Conservation (phyloP, 2,113 vertebrate genomes). For the Lophotis ruficrista region DNA sequence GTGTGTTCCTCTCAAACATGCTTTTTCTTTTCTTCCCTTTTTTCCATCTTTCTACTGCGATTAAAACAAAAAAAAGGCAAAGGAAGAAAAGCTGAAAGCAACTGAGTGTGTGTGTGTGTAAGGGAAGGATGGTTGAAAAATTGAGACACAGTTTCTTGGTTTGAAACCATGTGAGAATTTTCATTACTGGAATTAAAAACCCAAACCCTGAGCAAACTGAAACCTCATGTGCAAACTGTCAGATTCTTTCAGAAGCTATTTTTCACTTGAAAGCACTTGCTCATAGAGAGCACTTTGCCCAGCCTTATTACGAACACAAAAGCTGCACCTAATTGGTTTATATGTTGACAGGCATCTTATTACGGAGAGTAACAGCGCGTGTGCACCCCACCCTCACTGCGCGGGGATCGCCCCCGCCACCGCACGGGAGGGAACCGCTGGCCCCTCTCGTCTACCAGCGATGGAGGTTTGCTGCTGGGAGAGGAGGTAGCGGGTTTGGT, state of each 20-base stretch:
- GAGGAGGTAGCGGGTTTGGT: neutral
- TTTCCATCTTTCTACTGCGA: neutral
- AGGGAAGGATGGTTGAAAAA: conserved; percentile 10
- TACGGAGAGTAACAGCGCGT: neutral
- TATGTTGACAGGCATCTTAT: conserved; percentile 19
- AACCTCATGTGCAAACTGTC: conserved; percentile 56
- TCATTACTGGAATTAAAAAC: conserved; percentile 12
- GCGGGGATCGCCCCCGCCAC: accelerated
- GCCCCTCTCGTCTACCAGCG: neutral
- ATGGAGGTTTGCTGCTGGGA: neutral
- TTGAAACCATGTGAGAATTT: conserved; percentile 56
- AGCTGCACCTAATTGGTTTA: conserved; percentile 51
- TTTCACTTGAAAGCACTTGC: conserved; percentile 59
- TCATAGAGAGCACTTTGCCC: neutral
- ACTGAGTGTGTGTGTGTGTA: neutral
- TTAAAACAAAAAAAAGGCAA: neutral
- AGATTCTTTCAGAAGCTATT: conserved; percentile 50
- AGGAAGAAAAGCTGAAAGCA: neutral
- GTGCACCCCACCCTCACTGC: neutral
- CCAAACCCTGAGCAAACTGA: conserved; percentile 16
- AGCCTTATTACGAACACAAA: neutral
- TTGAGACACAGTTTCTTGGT: neutral
- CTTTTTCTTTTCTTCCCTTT: neutral
- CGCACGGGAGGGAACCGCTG: accelerated
- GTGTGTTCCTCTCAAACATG: neutral